Base-by-base conservation (phyloP, 2,113 vertebrate genomes). In the Pseudopodoces humilis region DNA sequence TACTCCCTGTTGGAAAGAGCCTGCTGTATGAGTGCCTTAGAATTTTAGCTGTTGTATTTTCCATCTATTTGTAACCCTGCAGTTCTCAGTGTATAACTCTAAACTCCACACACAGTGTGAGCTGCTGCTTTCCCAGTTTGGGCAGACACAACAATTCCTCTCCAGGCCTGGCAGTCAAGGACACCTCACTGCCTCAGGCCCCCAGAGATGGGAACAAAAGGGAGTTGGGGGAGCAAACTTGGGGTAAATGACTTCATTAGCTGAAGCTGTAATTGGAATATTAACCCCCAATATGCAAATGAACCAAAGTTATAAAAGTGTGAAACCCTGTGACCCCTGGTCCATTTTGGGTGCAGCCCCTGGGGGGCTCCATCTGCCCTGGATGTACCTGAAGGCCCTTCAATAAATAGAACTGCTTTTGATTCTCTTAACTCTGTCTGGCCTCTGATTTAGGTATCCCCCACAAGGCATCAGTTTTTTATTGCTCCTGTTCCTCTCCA, bases 331-430 rank as follows among this genome's bases (percentile, higher is more conserved):
- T 55, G 30, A n/a, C 43, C 25, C 7, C 2, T 5, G 3, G 6
- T 46, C 8, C 43, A 78, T 76, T 78, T 11, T 43, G 37, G 15
- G 11, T 63, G 75, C 1, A 78, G 17, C 1, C 35, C 18, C 37
- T 78, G 37, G 18, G 35, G 41, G 5, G 13, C 10, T 63, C n/a
- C 1, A 0, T n/a, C 47, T 53, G 19, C 4, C 31, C 15, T 1
- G 2, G 4, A 53, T 64, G 31, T 18, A 18, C 37, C 47, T 79
- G 60, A 64, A 43, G 10, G 15, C 39, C 24, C 19, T 44, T 43
- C 15, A 65, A 19, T 53, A 65, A 79, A 44, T 14, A 18, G 0
- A 64, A n/a, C 11, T 30, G 20, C 20, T 35, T 79, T 35, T 44
- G 53, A 55, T 19, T 44, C 76, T 3, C 11, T 28, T 53, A 30